Evolutionary conservation across 2,888 invertebrate species (phyloP), one percentile per base, ranked within the genome.

Genomic region (Muscina levida): DNA sequence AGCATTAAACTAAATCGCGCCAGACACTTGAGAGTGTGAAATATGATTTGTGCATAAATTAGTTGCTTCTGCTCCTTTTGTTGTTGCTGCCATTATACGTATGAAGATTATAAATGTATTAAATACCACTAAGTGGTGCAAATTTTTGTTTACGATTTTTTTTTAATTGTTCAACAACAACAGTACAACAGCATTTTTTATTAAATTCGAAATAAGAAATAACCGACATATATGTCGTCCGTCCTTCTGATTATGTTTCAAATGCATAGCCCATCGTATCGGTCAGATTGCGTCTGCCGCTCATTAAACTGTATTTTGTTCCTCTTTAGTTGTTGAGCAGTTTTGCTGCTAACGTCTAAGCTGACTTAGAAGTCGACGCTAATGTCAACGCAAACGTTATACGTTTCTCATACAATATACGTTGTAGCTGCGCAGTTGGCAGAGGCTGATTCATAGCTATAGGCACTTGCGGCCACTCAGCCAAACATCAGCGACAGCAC

Each of bases 241-340:
- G 62, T 39, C 62, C 62, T 62, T 62, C 62, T 22, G 62, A 42
- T 62, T 39, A 42, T 19, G 62, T 62, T 62, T 62, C 62, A 62
- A 62, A 62, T 62, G 1, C 22, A 53, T 24, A 17, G 2, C 46
- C 15, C 46, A 8, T 46, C 46, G 17, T 17, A 17, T 46, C 17
- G 10, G 44, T 44, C 44, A 17, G 4, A 5, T 46, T 1, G 46
- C 17, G 46, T n/a, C 31, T 46, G 17, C 15, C 46, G 46, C 17
- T n/a, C 4, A n/a, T 15, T 46, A 13, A 13, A n/a, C 15, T 17
- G 46, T 13, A n/a, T n/a, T 15, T 10, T 19, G 46, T 46, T 5
- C 15, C 46, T 46, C 19, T 24, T 22, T 1, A 3, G 51, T 22
- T 22, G 8, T 46, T 19, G 22, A 4, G 51, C 31, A 3, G 22